These are phyloP conservation scores for Ophonus ardosiacus DNA, from an alignment of 2,888 invertebrate genomes.

Conservation along the genomic window DNA sequence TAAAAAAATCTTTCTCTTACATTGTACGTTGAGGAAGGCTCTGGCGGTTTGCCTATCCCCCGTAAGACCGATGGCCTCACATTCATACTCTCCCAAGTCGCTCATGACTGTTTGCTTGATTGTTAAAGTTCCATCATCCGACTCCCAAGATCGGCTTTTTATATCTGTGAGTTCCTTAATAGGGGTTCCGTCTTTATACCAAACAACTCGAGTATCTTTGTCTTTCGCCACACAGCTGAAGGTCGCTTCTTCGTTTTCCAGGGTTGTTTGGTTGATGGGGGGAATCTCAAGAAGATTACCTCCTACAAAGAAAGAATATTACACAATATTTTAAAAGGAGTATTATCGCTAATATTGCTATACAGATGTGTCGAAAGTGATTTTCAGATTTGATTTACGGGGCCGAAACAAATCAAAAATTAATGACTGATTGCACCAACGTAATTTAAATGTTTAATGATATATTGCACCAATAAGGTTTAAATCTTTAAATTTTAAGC, in stretches of 20 bases:
- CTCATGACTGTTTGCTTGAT: constrained; percentile 87
- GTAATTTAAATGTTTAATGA: too few relatives aligned
- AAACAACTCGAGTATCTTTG: constrained; percentile 80
- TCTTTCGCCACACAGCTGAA: constrained; percentile 91
- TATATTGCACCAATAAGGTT: too few relatives aligned
- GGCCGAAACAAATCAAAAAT: too few relatives aligned
- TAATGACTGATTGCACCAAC: too few relatives aligned
- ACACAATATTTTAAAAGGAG: not conserved
- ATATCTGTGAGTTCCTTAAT: constrained; percentile 82
- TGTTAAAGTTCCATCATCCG: constrained; percentile 88
- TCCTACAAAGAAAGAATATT: constrained; percentile 77
- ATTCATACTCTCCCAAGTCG: constrained; percentile 92
- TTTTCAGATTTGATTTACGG: too few relatives aligned
- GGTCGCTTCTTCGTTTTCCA: constrained; percentile 89
- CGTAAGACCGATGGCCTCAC: constrained; percentile 86
- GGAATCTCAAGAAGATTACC: constrained; percentile 92
- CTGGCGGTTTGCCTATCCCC: constrained; percentile 88
- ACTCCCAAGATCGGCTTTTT: constrained; percentile 79
- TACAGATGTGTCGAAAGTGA: too few relatives aligned
- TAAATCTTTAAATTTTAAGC: too few relatives aligned
- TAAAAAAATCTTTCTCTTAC: constrained; percentile 79
- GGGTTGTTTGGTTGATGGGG: constrained; percentile 91
- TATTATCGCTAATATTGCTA: too few relatives aligned
- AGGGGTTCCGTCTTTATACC: constrained; percentile 84
- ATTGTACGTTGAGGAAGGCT: constrained; percentile 94